phyloP scores from a whole-genome alignment of 2,797 vertebrate species.

The Pangasius djambal region DNA sequence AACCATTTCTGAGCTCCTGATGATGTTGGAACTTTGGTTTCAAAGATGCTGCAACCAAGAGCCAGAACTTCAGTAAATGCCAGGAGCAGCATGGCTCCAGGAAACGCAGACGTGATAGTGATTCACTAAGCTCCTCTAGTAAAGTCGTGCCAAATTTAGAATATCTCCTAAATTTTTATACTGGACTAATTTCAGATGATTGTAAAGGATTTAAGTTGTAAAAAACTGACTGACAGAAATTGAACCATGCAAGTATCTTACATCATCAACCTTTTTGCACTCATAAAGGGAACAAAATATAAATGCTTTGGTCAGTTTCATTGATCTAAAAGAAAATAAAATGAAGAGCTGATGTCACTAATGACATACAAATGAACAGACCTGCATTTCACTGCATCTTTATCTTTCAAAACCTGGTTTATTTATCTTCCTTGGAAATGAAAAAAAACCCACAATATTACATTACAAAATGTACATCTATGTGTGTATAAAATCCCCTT shows the following conservation, averaged over 20 bases:
- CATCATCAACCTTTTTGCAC: too few species aligned
- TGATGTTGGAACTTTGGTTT: not conserved
- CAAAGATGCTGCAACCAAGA: not conserved
- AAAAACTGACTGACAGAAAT: not conserved
- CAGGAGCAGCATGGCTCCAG: not conserved
- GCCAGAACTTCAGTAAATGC: not conserved
- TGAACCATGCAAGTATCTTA: not conserved
- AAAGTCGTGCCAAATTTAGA: not conserved
- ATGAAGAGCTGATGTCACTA: not conserved
- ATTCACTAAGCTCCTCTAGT: not conserved
- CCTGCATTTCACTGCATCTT: not conserved
- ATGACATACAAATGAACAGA: not conserved
- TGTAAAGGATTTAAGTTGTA: not conserved
- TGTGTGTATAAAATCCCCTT: not conserved
- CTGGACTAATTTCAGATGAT: not conserved
- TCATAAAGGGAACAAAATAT: not conserved
- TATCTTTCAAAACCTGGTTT: not conserved
- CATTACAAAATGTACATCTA: not conserved
- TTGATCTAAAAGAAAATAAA: not conserved
- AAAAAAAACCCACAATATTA: not conserved
- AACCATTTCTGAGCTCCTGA: not conserved
- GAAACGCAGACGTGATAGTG: not conserved
- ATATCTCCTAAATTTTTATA: not conserved
- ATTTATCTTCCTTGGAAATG: not conserved
- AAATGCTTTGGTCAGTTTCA: not conserved